Evolutionary conservation across 2,113 vertebrate genomes (phyloP).

Genomic region (Pongo pygmaeus): DNA sequence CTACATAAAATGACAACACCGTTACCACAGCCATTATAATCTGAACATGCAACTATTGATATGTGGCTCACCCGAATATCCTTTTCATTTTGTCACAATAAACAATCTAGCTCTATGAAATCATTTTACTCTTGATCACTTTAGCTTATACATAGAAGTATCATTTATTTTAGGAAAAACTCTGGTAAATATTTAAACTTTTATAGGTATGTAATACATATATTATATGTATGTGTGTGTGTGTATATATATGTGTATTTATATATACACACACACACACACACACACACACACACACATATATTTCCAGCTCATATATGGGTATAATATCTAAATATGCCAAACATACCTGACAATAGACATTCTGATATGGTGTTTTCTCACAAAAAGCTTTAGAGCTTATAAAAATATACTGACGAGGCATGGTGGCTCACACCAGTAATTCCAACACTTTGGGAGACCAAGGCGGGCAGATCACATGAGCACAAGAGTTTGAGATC

Average conservation of each 20-base stretch:
- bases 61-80: background rate
- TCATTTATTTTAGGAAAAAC: conserved; percentile 26
- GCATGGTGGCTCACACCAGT: too few relatives aligned
- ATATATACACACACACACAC: too few relatives aligned
- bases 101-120: background rate
- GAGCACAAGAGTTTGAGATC: too few relatives aligned
- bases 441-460: too few relatives aligned
- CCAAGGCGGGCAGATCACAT: too few relatives aligned
- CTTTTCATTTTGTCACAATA: background rate
- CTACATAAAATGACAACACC: background rate
- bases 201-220: background rate
- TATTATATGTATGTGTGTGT: background rate
- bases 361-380: background rate
- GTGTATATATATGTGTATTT: rapidly evolving
- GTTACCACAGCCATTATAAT: background rate
- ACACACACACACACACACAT: too few relatives aligned
- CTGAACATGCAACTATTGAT: background rate
- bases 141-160: conserved; percentile 12
- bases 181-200: background rate
- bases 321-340: background rate
- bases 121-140: conserved; percentile 15
- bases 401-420: background rate
- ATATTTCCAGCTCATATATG: background rate
- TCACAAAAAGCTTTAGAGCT: background rate
- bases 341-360: background rate